phyloP scores from a whole-genome alignment of 1,140 invertebrate species.

The Dufourea novaeangliae region DNA sequence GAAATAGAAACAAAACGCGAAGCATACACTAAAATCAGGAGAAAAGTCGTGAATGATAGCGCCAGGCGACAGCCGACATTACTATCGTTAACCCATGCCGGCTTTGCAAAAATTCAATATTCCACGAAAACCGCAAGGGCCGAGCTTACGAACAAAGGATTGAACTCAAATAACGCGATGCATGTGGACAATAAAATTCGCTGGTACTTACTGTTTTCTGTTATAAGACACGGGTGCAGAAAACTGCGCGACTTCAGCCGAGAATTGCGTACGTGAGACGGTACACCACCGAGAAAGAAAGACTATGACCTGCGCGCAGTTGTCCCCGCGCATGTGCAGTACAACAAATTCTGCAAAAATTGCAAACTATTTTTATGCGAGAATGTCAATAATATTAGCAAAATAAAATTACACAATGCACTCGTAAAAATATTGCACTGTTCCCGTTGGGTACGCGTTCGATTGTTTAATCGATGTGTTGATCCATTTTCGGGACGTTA shows the following conservation, averaged over 20 bases:
- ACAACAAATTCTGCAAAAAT: slow-evolving; percentile 10
- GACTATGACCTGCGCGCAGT: slow-evolving; percentile 35
- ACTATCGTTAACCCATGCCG: slow-evolving; percentile 50
- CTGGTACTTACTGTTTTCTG: slow-evolving; percentile 70
- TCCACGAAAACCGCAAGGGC: background rate
- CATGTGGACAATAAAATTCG: background rate
- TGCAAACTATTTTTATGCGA: slow-evolving; percentile 30
- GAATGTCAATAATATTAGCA: slow-evolving; percentile 3
- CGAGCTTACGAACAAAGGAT: too few relatives aligned
- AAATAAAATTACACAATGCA: slow-evolving; percentile 1
- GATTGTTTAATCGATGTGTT: slow-evolving; percentile 19
- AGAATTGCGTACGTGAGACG: slow-evolving; percentile 57
- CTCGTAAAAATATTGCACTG: background rate
- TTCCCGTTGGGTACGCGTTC: background rate
- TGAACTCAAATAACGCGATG: background rate
- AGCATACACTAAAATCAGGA: background rate
- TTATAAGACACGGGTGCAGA: slow-evolving; percentile 52
- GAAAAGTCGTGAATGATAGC: background rate
- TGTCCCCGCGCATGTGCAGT: slow-evolving; percentile 35
- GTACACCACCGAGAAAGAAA: slow-evolving; percentile 38
- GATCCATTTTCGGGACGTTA: slow-evolving; percentile 35
- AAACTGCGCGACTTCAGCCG: slow-evolving; percentile 55
- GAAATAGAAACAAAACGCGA: background rate
- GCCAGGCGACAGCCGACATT: slow-evolving; percentile 68
- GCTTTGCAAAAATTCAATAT: slow-evolving; percentile 29